A percentile compares a stretch with the other conserved stretches of the same genome.
These are phyloP conservation scores for Panurus biarmicus DNA, from an alignment of 2,113 vertebrate species.

Conservation along the genomic window DNA sequence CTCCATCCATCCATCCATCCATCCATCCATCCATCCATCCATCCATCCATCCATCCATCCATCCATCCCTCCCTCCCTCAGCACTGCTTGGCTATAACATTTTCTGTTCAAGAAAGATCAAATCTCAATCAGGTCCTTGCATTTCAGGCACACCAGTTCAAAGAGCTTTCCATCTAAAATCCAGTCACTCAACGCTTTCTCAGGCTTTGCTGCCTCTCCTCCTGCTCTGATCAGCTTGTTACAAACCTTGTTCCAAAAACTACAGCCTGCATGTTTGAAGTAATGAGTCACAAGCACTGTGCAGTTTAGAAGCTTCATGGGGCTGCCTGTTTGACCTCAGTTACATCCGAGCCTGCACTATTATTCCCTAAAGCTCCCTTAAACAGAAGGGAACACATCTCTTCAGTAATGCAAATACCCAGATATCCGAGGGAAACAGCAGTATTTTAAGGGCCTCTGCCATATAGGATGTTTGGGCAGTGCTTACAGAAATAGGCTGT, in stretches of 20 bases:
- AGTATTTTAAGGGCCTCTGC: not conserved
- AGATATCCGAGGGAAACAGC: not conserved
- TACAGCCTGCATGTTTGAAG: not conserved
- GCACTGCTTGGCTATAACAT: not conserved
- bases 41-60: not conserved
- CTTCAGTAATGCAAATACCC: not conserved
- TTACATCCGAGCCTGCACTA: not conserved
- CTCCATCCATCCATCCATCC: not conserved
- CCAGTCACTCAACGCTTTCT: not conserved
- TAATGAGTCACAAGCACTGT: not conserved
- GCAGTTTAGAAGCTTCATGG: not conserved
- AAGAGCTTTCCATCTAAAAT: not conserved
- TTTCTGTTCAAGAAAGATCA: not conserved
- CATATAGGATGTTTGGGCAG: not conserved
- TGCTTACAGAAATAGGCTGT: not conserved
- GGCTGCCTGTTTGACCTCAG: not conserved
- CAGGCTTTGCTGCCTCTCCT: not conserved
- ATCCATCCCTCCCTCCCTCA: no score
- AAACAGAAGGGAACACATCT: not conserved
- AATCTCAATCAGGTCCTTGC: not conserved
- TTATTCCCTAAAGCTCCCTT: not conserved
- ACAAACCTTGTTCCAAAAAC: not conserved
- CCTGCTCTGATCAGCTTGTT: not conserved
- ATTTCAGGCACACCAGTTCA: not conserved
- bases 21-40: no score